These are phyloP conservation scores for Callospermophilus lateralis DNA, from an alignment of 2,113 vertebrate species.

Conservation along the genomic window DNA sequence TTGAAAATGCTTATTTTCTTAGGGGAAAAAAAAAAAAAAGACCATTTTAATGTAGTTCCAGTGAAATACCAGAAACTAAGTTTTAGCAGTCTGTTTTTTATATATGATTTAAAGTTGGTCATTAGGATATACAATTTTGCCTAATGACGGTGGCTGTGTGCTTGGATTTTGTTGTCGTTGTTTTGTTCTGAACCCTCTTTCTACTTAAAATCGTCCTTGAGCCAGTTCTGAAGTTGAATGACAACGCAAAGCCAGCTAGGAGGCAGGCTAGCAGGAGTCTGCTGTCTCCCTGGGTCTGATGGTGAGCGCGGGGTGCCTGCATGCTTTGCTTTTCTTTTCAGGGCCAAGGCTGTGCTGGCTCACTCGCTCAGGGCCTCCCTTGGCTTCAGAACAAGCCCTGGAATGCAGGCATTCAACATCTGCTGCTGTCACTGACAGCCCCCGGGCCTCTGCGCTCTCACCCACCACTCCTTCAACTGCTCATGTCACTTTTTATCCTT, in stretches of 20 bases:
- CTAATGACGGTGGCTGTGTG: background rate
- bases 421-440: background rate
- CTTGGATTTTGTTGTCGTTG: background rate
- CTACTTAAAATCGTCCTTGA: slow-evolving; percentile 5
- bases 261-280: background rate
- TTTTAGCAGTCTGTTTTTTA: background rate
- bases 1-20: slow-evolving; percentile 43
- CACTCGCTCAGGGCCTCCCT: background rate
- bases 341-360: background rate
- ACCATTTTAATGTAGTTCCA: background rate
- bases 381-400: background rate
- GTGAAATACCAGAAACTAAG: slow-evolving; percentile 4
- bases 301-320: background rate
- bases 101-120: background rate
- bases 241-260: background rate
- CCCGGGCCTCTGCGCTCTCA: background rate
- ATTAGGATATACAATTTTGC: background rate
- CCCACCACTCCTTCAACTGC: background rate
- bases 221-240: background rate
- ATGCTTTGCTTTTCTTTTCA: background rate
- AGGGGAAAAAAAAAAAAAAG: background rate
- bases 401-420: slow-evolving; percentile 31
- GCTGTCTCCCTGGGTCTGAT: background rate
- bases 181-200: background rate
- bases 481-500: background rate